These are phyloP conservation scores for Pseudochirops cupreus DNA, from an alignment of 2,797 vertebrate genomes.

Conservation along the genomic window DNA sequence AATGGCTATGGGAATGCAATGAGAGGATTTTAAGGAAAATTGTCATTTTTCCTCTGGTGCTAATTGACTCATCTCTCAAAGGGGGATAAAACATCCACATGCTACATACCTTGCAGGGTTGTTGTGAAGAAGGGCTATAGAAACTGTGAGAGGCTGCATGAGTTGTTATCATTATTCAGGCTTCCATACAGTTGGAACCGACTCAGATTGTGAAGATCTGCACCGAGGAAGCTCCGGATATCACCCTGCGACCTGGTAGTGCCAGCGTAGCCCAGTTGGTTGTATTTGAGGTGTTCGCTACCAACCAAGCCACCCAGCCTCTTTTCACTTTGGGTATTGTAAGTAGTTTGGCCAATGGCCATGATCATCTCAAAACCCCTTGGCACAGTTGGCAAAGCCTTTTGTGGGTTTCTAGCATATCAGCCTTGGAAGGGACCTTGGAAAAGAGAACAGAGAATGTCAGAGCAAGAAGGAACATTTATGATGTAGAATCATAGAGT, in stretches of 20 bases:
- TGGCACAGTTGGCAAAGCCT: not conserved
- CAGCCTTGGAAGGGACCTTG: not conserved
- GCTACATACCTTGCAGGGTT: not conserved
- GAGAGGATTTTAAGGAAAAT: not conserved
- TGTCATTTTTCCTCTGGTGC: not conserved
- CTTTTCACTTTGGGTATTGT: conserved; percentile 79
- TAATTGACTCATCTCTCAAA: not conserved
- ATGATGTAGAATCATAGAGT: not conserved
- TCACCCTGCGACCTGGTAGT: conserved; percentile 3
- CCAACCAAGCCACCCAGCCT: conserved; percentile 30
- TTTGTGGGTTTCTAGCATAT: not conserved
- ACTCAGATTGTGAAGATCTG: conserved; percentile 70
- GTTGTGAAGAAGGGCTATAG: not conserved
- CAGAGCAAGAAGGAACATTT: not conserved
- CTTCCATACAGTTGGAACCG: conserved; percentile 17
- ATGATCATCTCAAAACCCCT: not conserved
- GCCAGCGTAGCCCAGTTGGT: conserved; percentile 62
- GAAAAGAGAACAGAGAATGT: not conserved
- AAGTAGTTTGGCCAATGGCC: conserved; percentile 46
- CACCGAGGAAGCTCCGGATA: conserved; percentile 6
- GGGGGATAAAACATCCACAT: not conserved
- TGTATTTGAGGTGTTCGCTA: conserved; percentile 65
- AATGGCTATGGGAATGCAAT: not conserved
- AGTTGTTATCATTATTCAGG: conserved; percentile 52
- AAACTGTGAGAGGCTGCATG: not conserved